Percentiles rank a stretch among this genome's conserved stretches.
phyloP scores from a whole-genome alignment of 2,797 vertebrate species.

The Spinibarbus caldwelli region DNA sequence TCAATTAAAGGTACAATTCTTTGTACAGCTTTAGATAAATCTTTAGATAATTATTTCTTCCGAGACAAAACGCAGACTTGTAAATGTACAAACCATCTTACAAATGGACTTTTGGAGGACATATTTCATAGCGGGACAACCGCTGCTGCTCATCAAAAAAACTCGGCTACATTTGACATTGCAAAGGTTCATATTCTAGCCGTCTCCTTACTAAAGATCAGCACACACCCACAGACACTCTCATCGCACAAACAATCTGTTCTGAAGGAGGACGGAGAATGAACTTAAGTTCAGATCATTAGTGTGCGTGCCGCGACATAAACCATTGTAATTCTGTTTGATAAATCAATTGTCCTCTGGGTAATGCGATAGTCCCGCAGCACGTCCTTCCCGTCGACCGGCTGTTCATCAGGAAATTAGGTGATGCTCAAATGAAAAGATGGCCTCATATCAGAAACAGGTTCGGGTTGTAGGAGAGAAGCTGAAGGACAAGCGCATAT shows the following conservation, averaged over 20 bases:
- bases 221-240: background rate
- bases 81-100: background rate
- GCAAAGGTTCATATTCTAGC: constrained; percentile 2
- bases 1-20: background rate
- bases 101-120: constrained; percentile 27
- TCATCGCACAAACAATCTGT: constrained; percentile 9
- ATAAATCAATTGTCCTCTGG: constrained; percentile 55
- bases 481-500: constrained; percentile 33
- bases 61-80: background rate
- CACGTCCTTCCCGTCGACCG: constrained; percentile 2
- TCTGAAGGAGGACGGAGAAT: constrained; percentile 24
- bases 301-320: constrained; percentile 32
- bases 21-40: background rate
- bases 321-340: constrained; percentile 48
- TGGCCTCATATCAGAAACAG: constrained; percentile 20
- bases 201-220: background rate
- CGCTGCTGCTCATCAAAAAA: background rate
- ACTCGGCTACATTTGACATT: constrained; percentile 11
- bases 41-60: background rate
- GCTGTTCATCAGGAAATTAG: constrained; percentile 42
- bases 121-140: constrained; percentile 11
- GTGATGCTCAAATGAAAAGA: constrained; percentile 23
- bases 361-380: constrained; percentile 41
- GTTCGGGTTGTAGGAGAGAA: constrained; percentile 7
- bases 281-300: constrained; percentile 48